Conservation (phyloP, 2,797 vertebrate species). For the Tolypeutes matacus region DNA sequence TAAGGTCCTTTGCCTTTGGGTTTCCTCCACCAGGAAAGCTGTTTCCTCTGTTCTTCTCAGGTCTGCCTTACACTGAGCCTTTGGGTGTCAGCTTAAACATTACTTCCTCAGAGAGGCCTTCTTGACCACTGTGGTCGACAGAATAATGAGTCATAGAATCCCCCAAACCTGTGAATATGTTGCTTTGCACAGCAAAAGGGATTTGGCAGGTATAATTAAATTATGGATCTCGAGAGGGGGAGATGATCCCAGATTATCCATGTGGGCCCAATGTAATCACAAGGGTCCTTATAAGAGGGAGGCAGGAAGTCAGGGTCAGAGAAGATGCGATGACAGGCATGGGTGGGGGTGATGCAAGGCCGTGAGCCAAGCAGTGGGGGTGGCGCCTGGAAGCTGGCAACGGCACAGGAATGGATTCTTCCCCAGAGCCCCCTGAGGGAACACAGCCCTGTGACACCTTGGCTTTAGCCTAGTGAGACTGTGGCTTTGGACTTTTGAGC, state of each 20-base stretch:
- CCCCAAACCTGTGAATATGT: not conserved
- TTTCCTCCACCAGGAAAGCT: not conserved
- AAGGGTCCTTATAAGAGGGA: not conserved
- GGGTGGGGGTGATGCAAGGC: not conserved
- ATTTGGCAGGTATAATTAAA: not conserved
- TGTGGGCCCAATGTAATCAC: not conserved
- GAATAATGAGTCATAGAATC: not conserved
- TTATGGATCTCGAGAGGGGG: not conserved
- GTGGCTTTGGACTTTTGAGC: slow-evolving; percentile 8
- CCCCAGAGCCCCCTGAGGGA: not conserved
- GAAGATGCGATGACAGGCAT: not conserved
- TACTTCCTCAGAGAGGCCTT: not conserved
- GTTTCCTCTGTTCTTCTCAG: not conserved
- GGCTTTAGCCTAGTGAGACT: not conserved
- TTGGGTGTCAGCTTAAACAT: not conserved
- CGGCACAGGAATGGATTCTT: not conserved
- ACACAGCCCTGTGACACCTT: not conserved
- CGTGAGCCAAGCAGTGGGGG: not conserved
- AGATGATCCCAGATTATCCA: not conserved
- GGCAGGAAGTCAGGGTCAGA: not conserved
- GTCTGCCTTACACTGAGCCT: not conserved
- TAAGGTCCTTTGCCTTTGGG: not conserved
- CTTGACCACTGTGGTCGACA: not conserved
- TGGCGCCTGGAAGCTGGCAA: not conserved
- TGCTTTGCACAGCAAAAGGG: not conserved